Evolutionary conservation across 2,888 invertebrate species (phyloP), one percentile per base, ranked within the genome.

Genomic region (Diachrysia chrysitis): DNA sequence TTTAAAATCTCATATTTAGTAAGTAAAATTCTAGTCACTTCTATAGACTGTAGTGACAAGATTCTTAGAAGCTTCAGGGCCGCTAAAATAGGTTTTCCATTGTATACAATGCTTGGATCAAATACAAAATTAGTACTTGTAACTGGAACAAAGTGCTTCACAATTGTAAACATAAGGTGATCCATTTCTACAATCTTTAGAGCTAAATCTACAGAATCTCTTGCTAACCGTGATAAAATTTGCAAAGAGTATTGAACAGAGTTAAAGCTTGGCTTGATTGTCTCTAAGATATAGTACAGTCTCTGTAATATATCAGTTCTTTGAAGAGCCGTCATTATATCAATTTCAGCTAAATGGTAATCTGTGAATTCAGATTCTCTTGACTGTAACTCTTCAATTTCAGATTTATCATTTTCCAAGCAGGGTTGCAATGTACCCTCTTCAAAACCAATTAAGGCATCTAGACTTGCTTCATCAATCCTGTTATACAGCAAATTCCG

Each of bases 271-370:
- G 98, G 98, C 82, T 95, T 96, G 21, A 98, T 91, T 54, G 95
- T 96, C 69, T 96, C 97, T 68, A 99, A 91, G 78, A 99, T 97
- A 82, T 98, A 99, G 76, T 97, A 97, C 68, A 90, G 87, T 88
- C 99, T 96, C 72, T 97, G 96, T 25, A 98, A 90, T 74, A 99
- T 96, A 86, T 98, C 97, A 14, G 98, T 97, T 80, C 98, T 95
- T 19, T 97, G 85, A 29, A 97, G 92, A 72, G 97, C 97, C 79
- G 97, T 96, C 48, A 98, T 95, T 5, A 99, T 93, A 95, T 99
- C 98, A 35, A 97, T 96, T 93, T 98, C 98, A 10, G 98, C 97
- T 63, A 99, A 91, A 89, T 99, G 98, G 85, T 97, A 97, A 92
- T 99, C 99, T 86, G 98, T 98, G 76, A 98, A 95, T 68, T 97